Evolutionary conservation across 2,113 vertebrate species (phyloP), one percentile per base, ranked within the genome.

Genomic region (Embiotoca jacksoni): DNA sequence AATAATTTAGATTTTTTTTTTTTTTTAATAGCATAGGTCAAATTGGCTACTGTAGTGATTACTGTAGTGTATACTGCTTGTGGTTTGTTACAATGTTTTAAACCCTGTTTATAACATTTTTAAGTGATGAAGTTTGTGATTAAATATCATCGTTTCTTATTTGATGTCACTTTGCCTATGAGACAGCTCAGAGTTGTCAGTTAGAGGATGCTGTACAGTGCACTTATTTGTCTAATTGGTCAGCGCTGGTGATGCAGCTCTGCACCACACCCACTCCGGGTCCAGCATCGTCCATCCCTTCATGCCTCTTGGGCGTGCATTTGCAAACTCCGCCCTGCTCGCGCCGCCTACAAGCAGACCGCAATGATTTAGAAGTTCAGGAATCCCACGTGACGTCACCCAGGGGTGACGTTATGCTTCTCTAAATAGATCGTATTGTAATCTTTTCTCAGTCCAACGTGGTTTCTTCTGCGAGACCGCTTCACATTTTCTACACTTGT

Each of bases 351-450:
- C 89, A 79, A 81, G 83, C 93, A 94, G 95, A 96, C 97, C 96
- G 96, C 97, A 96, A 98, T 98, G 97, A 98, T 98, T 98, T 98
- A 98, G 97, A 98, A 98, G 96, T 98, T 98, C 97, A 99, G 97
- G 97, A 99, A 99, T 99, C 97, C 97, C 97, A 98, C 97, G 97
- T 98, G 97, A 99, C 97, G 97, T 99, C 97, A 99, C 96, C 95
- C 81, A 49, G 93, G 91, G 97, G 95, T 98, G 97, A 99, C 97
- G 97, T 99, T 97, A 99, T 99, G 97, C 96, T 96, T 95, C 97
- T 98, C 96, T 97, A 98, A 99, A 99, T 99, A 99, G 98, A 97
- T 95, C 96, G 97, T 97, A 98, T 98, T 98, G 97, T 98, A 98
- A 99, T 98, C 96, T 96, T 96, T 96, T 90, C 97, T 96, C 98